Evolutionary conservation across 2,797 vertebrate genomes (phyloP).

Genomic region (Notamacropus eugenii): DNA sequence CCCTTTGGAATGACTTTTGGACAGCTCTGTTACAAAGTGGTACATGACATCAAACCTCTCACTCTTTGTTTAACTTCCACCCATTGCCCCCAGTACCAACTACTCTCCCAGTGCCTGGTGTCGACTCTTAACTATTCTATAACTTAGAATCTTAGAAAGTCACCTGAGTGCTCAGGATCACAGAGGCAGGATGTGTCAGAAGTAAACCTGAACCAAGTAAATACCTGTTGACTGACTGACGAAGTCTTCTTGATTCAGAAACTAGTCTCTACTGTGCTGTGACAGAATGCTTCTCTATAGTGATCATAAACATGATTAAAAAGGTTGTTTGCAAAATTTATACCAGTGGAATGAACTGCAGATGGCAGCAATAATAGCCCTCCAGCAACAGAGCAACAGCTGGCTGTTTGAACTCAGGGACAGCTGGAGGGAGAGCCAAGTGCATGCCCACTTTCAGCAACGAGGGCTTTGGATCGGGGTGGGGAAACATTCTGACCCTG

Average conservation of each 20-base stretch:
- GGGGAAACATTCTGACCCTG: not conserved
- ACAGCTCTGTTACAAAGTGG: not conserved
- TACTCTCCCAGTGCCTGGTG: not conserved
- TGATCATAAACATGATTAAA: constrained; percentile 76
- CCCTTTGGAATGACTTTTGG: not conserved
- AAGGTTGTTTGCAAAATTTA: constrained; percentile 76
- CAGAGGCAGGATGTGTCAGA: not conserved
- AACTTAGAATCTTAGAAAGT: not conserved
- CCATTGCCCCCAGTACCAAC: not conserved
- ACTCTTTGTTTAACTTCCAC: not conserved
- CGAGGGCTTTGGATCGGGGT: not conserved
- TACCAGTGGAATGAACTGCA: constrained; percentile 69
- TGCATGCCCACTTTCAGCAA: constrained; percentile 52
- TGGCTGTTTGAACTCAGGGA: constrained; percentile 73
- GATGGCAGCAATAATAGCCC: constrained; percentile 60
- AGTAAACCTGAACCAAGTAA: not conserved
- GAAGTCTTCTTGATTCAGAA: not conserved
- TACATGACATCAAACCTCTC: not conserved
- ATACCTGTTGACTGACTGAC: not conserved
- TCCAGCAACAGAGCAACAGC: constrained; percentile 72
- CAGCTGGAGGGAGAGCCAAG: constrained; percentile 73
- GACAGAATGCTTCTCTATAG: not conserved
- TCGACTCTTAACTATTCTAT: not conserved
- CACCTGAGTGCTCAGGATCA: not conserved
- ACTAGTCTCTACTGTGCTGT: not conserved